Conservation (phyloP, 2,888 invertebrate genomes). For the Dryadula phaetusa region DNA sequence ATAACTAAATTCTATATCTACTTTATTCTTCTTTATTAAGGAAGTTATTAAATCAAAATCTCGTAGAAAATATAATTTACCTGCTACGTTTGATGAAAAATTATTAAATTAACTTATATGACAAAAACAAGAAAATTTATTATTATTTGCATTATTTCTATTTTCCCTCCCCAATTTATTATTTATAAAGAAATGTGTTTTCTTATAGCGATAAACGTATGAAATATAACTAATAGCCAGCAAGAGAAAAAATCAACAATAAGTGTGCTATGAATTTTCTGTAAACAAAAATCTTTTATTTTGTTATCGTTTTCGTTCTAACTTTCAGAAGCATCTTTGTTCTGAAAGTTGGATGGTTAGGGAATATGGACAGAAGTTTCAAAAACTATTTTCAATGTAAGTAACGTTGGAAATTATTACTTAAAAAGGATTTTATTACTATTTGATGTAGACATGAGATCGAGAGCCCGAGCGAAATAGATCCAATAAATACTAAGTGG, state of each 20-base stretch:
- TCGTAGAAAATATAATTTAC: too few relatives aligned
- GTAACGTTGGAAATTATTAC: conserved; percentile 24
- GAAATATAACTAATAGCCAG: neutral
- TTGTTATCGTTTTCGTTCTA: conserved; percentile 7
- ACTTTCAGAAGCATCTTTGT: conserved; percentile 26
- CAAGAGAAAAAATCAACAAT: conserved; percentile 1
- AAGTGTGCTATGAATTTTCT: conserved; percentile 8
- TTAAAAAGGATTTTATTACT: conserved; percentile 33
- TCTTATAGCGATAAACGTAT: too few relatives aligned
- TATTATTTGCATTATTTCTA: too few relatives aligned
- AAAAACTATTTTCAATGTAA: conserved; percentile 32
- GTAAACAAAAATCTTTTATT: conserved; percentile 20
- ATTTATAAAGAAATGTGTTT: too few relatives aligned
- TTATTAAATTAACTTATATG: too few relatives aligned
- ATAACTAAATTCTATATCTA: too few relatives aligned
- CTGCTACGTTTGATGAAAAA: too few relatives aligned
- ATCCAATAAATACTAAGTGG: conserved; percentile 19
- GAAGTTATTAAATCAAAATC: too few relatives aligned
- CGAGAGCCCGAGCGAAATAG: conserved; percentile 13
- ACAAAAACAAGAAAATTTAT: too few relatives aligned
- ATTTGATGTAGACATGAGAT: conserved; percentile 29
- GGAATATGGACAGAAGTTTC: conserved; percentile 33
- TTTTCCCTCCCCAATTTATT: too few relatives aligned
- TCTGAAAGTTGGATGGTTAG: conserved; percentile 31
- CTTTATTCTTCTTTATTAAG: too few relatives aligned